Evolutionary conservation across 1,140 invertebrate genomes (phyloP), one percentile per base, ranked within the genome.

Genomic region (Spodoptera litura): DNA sequence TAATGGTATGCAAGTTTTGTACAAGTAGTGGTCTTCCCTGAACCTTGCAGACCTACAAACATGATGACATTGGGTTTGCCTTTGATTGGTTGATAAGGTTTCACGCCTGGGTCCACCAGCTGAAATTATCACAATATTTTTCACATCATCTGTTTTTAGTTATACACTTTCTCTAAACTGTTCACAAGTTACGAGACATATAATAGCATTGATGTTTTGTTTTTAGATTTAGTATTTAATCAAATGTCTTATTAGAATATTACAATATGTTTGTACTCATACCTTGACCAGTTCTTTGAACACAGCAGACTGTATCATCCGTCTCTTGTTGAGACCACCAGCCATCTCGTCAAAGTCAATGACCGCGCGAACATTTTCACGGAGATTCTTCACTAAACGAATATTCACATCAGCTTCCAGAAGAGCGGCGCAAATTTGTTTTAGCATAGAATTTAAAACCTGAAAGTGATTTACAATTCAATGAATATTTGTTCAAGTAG

Each of bases 341-440:
- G 99, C 99, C 99, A 99, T 99, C 91, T 99, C 99, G 91, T 99
- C 99, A 95, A 99, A 99, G 95, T 99, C 98, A 95, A 99, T 99
- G 77, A 99, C 98, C 61, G 97, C 96, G 64, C 98, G 96, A n/a
- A 99, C 99, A 99, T 99, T 99, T 96, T 99, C 98, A 83, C 99
- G 96, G 11, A 99, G 95, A 93, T 98, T 97, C 95, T 99, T 99
- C 0, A 99, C 99, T 80, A 99, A 95, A 87, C 97, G 96, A 84
- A 99, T 99, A 95, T 99, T 99, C 31, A 99, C 99, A 97, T 99
- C 99, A 87, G 99, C 98, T 96, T 99, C 99, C 38, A 99, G 95
- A 76, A 99, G 95, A 27, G 99, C 99, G 72, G 97, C 97, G 91
- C 99, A 99, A 90, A 99, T 99, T 94, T 99, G 99, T 95, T 99